Evolutionary conservation across 2,113 vertebrate genomes (phyloP), one percentile per base, ranked within the genome.

Genomic region (Pitta sordida): DNA sequence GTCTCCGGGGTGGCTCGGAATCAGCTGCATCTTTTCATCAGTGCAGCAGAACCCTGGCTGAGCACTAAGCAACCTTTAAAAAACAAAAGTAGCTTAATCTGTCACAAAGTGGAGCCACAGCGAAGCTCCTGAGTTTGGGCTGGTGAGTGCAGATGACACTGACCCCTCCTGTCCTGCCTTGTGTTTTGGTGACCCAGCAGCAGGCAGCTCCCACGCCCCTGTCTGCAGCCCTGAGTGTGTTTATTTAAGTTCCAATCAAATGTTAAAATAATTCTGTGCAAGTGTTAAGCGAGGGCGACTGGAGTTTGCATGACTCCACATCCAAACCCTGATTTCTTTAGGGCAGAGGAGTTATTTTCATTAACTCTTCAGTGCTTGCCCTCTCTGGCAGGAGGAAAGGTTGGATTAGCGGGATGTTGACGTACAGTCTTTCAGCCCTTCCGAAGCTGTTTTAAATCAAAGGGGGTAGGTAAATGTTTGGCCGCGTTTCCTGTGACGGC

Each of bases 361-460:
- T 96, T 86, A 95, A 95, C 92, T 78, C 88, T 86, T 94, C 76
- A 10, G 51, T 24, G 29, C 86, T 74, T 27, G 32, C 71, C 76
- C 52, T 84, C 14, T 55, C 39, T 90, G 94, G 83, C 51, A 88
- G 77, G 77, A 91, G 88, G 94, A 86, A 93, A 70, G 86, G 94
- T 92, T 81, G 80, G 78, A 93, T 96, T 92, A 90, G 81, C 76
- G 67, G 23, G 36, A 74, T 91, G 91, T 90, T 91, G 88, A 86
- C 3, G 16, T 65, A 75, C 11, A 3, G 90, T 17, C 74, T 84
- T 55, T 12, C 68, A 88, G 69, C 41, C 56, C 60, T 90, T 43
- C 55, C 21, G 15, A 70, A 53, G 88, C 92, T 95, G 95, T 77
- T 95, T 84, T 62, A 94, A 93, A 95, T 94, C 88, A 92, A 64